Percentiles rank a stretch among this genome's conserved stretches.
Conservation (phyloP, 1,140 invertebrate species). For the Lepidurus couesii region DNA sequence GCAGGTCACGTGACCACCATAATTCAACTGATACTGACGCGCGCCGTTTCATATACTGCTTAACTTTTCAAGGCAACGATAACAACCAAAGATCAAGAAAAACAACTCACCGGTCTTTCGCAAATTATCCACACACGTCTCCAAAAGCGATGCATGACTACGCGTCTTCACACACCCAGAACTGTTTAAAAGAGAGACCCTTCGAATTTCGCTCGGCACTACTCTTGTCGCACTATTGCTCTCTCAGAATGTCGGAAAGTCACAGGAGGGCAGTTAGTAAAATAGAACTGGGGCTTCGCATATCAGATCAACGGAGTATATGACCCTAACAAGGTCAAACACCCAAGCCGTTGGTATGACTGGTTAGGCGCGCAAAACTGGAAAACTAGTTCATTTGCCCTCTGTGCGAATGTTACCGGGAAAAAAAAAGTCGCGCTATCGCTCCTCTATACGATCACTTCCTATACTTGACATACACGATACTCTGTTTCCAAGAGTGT, state of each 20-base stretch:
- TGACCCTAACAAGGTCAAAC: neutral
- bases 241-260: neutral
- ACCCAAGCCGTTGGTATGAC: neutral
- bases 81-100: neutral
- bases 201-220: no score
- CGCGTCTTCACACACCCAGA: neutral
- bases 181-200: neutral
- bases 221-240: neutral
- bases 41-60: neutral
- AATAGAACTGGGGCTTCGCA: neutral
- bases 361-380: neutral
- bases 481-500: no score
- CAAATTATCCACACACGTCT: constrained; percentile 7
- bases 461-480: no score
- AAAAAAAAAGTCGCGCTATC: no score
- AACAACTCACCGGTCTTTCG: neutral
- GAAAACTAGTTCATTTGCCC: neutral
- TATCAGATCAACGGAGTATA: neutral
- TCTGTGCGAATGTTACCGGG: no score
- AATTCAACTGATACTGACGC: neutral
- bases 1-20: neutral
- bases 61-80: neutral
- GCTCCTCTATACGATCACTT: no score
- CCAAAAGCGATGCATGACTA: neutral
- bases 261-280: neutral